Base-by-base conservation (phyloP, 53 echinoderm and acorn worm genomes). In the Pentamera pediparva region DNA sequence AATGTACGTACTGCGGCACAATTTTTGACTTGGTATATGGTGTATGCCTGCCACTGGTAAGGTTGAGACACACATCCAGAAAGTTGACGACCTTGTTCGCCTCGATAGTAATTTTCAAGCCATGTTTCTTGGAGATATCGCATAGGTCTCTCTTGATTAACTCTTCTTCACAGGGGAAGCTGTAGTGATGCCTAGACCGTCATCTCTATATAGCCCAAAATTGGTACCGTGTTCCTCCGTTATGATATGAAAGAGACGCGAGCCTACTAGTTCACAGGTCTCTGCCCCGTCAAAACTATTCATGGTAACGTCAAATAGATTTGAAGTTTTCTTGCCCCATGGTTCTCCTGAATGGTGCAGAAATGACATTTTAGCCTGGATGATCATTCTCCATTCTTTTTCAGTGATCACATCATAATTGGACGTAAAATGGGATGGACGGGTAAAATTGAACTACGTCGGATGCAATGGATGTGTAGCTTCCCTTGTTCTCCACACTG, bases 161-260 rank as follows among this genome's bases (percentile, higher is more conserved):
- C 2, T 75, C 75, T 21, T 37, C 58, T 35, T 57, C 20, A 9
- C 58, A 7, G 73, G 54, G 32, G 54, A 15, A 30, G 31, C 73
- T 51, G 52, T 26, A 34, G 54, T 73, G 31, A 73, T 18, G 11
- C 73, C 52, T 19, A 73, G 53, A 2, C 73, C 73, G 20, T 73
- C 73, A 41, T 73, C 73, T 51, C 73, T 51, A 34, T 73, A 73
- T 12, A 70, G 31, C 9, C 71, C 71, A 20, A 70, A 73, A 28
- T 24, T 31, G 29, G 17, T 70, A 12, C 52, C 73, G 27, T 52
- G 51, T 32, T 73, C 29, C 19, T 73, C 31, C 22, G 53, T 29
- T 32, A 73, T 73, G 37, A 4, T 26, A 37, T 26, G 30, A 30
- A 73, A 34, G 20, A 30, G 35, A 37, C 29, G 53, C 5, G 73